Base-by-base conservation (phyloP, 2,888 invertebrate genomes). In the Eilema caniola region DNA sequence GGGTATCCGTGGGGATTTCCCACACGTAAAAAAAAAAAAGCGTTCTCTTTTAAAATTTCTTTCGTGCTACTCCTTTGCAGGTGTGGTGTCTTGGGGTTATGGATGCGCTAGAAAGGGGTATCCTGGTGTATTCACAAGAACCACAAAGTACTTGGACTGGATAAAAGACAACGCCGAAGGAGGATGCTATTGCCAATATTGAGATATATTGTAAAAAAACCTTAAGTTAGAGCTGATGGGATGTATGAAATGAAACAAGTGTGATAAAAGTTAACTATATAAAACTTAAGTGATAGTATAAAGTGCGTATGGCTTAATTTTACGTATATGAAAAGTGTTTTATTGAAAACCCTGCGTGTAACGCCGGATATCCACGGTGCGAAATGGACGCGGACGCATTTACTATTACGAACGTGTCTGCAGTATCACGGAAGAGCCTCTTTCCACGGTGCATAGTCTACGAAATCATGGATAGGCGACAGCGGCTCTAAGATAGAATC, bases 81-180 rank as follows among this genome's bases (percentile, higher is more conserved):
- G 97, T 31, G 95, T 98, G 23, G 98, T 98, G 0, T 98, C 98
- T 0, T 98, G 98, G 98, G 98, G 98, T 7, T 98, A 98, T 85
- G 98, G 98, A 37, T 98, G 98, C 86, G 98, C 98, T 0, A 96
- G 98, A 74, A 97, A 97, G 71, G 97, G 98, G 16, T 98, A 97
- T 88, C 98, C 98, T 0, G 98, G 98, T 7, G 98, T 98, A 0
- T 98, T 98, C 87, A 98, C 98, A 3, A 95, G 98, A 83, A 96
- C 98, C 14, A 98, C 97, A 0, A 96, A 97, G 84, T 98, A 98
- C 89, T 89, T 98, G 70, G 97, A 97, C 82, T 98, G 98, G 98
- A 98, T 98, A 73, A 91, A 95, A 81, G 96, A 97, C 72, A 97
- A 98, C 85, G 96, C 98, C 0, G 96, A 95, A 76, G 98, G 98